Percentiles rank a stretch among this genome's conserved stretches.
Evolutionary conservation across 2,113 vertebrate genomes (phyloP).

Genomic region (Arvicanthis niloticus): DNA sequence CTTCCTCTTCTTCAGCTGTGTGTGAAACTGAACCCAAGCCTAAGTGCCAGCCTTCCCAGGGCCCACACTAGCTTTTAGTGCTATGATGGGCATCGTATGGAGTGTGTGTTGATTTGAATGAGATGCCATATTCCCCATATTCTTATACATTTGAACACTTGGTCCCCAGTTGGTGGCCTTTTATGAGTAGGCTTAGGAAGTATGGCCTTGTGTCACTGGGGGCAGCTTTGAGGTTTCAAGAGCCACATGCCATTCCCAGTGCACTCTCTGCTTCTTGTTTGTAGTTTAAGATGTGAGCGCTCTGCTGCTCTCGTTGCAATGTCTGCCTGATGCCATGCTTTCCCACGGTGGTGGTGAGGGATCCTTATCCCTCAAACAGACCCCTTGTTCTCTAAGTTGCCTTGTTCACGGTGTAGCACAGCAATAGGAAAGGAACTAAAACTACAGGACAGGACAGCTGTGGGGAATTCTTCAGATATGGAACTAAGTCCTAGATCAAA

Average conservation of each 20-base stretch:
- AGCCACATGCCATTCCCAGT: not conserved
- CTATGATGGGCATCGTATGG: not conserved
- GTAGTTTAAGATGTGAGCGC: not conserved
- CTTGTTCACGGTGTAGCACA: not conserved
- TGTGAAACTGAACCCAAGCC: not conserved
- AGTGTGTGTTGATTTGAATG: not conserved
- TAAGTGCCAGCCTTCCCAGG: not conserved
- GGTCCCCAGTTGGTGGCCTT: not conserved
- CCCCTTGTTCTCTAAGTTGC: not conserved
- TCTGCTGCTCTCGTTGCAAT: not conserved
- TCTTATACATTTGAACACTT: not conserved
- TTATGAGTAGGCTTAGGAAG: not conserved
- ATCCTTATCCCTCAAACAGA: not conserved
- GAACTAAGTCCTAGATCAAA: not conserved
- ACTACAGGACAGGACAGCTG: not conserved
- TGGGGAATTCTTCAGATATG: not conserved
- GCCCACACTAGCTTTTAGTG: not conserved
- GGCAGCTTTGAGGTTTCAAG: not conserved
- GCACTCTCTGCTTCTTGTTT: not conserved
- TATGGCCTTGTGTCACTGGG: not conserved
- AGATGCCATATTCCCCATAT: not conserved
- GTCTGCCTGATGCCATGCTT: not conserved
- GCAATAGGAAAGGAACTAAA: too few relatives aligned
- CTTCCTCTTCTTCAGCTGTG: not conserved
- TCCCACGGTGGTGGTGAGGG: not conserved